Conservation (phyloP, 2,113 vertebrate genomes). For the Xyliphius kryptos region DNA sequence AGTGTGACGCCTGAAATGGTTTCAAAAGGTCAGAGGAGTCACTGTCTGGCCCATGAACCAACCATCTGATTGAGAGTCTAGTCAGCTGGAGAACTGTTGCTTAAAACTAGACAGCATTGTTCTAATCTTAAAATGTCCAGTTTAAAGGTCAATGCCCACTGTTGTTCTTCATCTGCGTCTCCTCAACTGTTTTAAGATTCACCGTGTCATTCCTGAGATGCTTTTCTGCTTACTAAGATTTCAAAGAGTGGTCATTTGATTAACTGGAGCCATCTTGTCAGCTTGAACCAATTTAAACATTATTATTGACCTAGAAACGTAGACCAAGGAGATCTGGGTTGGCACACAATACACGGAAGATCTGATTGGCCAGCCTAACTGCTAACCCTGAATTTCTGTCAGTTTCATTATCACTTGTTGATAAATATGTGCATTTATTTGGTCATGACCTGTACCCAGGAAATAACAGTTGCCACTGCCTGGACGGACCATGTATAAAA, state of each 20-base stretch:
- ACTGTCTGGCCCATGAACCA: slow-evolving; percentile 7
- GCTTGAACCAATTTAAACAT: too few species aligned
- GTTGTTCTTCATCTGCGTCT: not conserved
- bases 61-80: slow-evolving; percentile 2
- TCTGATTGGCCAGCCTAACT: too few species aligned
- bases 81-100: not conserved
- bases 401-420: too few species aligned
- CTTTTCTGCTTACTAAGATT: too few species aligned
- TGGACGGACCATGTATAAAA: too few species aligned
- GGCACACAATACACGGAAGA: too few species aligned
- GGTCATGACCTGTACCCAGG: too few species aligned
- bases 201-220: not conserved
- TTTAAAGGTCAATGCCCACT: not conserved
- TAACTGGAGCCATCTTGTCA: too few species aligned
- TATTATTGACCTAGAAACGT: not conserved
- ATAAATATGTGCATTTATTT: too few species aligned
- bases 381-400: too few species aligned
- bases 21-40: slow-evolving; percentile 34
- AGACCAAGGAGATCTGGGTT: not conserved
- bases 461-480: too few species aligned
- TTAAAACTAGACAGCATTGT: not conserved
- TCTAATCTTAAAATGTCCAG: not conserved
- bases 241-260: too few species aligned
- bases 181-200: not conserved
- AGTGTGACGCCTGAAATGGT: slow-evolving; percentile 27